phyloP scores from a whole-genome alignment of 2,113 vertebrate genomes.

The Monarcha castaneiventris region DNA sequence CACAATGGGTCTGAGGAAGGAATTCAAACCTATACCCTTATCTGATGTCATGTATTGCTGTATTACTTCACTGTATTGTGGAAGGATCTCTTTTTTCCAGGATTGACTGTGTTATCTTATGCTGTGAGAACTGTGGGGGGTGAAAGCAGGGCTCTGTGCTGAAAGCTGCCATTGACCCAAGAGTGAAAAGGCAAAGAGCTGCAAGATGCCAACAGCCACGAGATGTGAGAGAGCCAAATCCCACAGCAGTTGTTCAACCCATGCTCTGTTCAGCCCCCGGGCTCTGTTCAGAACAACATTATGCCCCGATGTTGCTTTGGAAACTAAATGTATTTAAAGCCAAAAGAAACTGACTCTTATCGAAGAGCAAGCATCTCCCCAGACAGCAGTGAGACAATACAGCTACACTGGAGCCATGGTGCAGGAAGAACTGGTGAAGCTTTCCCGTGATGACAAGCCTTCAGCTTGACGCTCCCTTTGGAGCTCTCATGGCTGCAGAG shows the following conservation, averaged over 20 bases:
- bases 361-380: background rate
- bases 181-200: background rate
- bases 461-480: background rate
- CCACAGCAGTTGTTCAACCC: rapidly evolving
- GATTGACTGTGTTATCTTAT: background rate
- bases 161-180: background rate
- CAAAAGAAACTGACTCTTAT: background rate
- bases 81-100: background rate
- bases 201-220: background rate
- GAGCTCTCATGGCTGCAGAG: background rate
- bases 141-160: background rate
- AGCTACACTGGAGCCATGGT: background rate
- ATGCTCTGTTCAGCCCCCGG: background rate
- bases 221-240: background rate
- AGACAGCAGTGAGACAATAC: background rate
- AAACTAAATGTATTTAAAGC: background rate
- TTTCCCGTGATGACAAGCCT: background rate
- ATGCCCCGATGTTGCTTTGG: background rate
- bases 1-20: background rate
- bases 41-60: background rate
- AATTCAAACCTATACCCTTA: background rate
- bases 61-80: background rate
- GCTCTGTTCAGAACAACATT: background rate
- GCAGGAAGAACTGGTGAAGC: background rate
- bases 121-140: background rate